Percentiles rank a stretch among this genome's conserved stretches.
phyloP scores from a whole-genome alignment of 1,140 invertebrate genomes.

The Maniola jurtina region DNA sequence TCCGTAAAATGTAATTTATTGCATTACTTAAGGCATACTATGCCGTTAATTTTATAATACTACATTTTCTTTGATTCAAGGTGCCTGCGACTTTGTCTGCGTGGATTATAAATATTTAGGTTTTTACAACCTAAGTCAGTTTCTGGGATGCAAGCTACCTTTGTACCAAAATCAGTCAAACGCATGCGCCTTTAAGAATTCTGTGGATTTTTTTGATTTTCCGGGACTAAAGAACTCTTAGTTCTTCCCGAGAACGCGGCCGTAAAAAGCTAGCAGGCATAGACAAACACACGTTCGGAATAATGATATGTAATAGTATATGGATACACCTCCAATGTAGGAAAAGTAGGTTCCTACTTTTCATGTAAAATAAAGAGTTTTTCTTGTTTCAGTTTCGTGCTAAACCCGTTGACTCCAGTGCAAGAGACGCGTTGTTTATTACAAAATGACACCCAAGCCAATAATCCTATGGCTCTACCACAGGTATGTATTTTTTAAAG shows the following conservation, averaged over 20 bases:
- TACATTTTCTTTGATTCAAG: background rate
- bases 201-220: too few relatives aligned
- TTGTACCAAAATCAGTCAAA: too few relatives aligned
- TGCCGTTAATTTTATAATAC: background rate
- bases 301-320: too few relatives aligned
- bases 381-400: slow-evolving; percentile 86
- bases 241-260: too few relatives aligned
- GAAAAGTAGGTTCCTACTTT: background rate
- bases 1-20: background rate
- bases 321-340: too few relatives aligned
- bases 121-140: too few relatives aligned
- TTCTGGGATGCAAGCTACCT: too few relatives aligned
- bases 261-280: too few relatives aligned
- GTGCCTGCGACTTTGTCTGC: background rate
- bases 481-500: slow-evolving; percentile 71
- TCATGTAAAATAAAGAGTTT: background rate
- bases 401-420: slow-evolving; percentile 93
- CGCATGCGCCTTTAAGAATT: too few relatives aligned
- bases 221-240: too few relatives aligned
- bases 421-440: slow-evolving; percentile 95
- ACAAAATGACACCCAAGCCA: slow-evolving; percentile 94
- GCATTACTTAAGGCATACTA: background rate
- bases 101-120: too few relatives aligned
- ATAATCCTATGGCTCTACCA: slow-evolving; percentile 90
- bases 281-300: too few relatives aligned